Percentiles rank a stretch among this genome's conserved stretches.
Evolutionary conservation across 2,888 invertebrate species (phyloP).

Genomic region (Acrocera orbiculus): DNA sequence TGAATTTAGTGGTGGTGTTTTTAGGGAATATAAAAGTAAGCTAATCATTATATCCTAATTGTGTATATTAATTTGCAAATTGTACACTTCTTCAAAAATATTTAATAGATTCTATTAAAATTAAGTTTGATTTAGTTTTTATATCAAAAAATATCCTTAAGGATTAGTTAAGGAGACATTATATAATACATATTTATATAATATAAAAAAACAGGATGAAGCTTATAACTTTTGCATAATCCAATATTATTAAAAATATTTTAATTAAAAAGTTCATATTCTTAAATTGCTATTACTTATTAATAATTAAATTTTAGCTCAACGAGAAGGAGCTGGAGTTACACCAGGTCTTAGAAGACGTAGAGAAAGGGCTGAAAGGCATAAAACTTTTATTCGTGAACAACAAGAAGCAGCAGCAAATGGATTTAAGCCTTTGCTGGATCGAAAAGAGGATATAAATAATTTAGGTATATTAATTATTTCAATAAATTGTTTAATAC

Average conservation of each 20-base stretch:
- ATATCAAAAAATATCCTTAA: no score
- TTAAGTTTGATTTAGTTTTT: no score
- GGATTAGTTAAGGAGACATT: no score
- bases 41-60: no score
- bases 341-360: constrained; percentile 64
- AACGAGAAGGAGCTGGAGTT: constrained; percentile 45
- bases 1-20: constrained; percentile 25
- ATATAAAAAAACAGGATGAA: no score
- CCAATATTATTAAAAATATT: no score
- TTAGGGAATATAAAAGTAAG: constrained; percentile 25
- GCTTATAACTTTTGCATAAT: no score
- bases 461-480: constrained; percentile 20
- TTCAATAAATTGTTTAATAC: no score
- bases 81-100: no score
- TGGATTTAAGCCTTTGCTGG: constrained; percentile 5
- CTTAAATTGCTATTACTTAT: neutral
- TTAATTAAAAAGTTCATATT: neutral
- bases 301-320: constrained; percentile 11
- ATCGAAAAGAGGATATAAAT: constrained; percentile 22
- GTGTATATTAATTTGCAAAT: no score
- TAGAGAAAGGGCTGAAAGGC: constrained; percentile 66
- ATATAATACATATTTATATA: no score
- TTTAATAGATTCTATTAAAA: no score
- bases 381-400: constrained; percentile 67
- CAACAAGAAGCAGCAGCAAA: constrained; percentile 48